phyloP scores from a whole-genome alignment of 2,888 invertebrate genomes.

The Stenodera caucasica region DNA sequence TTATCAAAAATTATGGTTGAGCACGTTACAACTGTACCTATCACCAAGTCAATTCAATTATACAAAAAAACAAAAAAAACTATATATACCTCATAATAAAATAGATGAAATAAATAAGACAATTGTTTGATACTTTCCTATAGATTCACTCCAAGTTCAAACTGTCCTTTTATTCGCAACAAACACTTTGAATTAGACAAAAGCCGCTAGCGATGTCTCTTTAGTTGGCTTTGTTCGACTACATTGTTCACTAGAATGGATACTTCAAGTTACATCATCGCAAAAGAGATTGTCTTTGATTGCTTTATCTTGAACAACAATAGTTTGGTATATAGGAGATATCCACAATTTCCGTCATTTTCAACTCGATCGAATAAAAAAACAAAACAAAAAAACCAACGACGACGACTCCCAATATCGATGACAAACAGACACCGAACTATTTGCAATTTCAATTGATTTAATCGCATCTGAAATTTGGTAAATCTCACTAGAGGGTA shows the following conservation, averaged over 20 bases:
- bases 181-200: slow-evolving; percentile 54
- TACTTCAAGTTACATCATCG: slow-evolving; percentile 58
- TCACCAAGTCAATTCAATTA: not conserved
- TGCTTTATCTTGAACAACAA: slow-evolving; percentile 49
- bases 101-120: slow-evolving; percentile 16
- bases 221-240: slow-evolving; percentile 54
- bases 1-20: not conserved
- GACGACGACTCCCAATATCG: too few species aligned
- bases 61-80: not conserved
- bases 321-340: slow-evolving; percentile 18
- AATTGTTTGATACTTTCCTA: slow-evolving; percentile 43
- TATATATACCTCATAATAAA: not conserved
- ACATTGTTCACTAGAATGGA: slow-evolving; percentile 54
- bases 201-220: slow-evolving; percentile 54
- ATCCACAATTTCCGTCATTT: not conserved
- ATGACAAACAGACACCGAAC: not conserved
- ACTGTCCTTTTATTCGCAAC: slow-evolving; percentile 54
- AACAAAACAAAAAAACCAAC: not conserved
- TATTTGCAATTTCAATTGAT: not conserved
- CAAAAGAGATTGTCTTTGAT: slow-evolving; percentile 54
- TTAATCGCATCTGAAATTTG: not conserved
- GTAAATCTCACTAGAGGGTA: not conserved
- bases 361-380: not conserved
- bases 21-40: not conserved
- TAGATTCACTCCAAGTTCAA: slow-evolving; percentile 52